These are phyloP conservation scores for Orgyia antiqua DNA, from an alignment of 2,888 invertebrate species.

Conservation along the genomic window DNA sequence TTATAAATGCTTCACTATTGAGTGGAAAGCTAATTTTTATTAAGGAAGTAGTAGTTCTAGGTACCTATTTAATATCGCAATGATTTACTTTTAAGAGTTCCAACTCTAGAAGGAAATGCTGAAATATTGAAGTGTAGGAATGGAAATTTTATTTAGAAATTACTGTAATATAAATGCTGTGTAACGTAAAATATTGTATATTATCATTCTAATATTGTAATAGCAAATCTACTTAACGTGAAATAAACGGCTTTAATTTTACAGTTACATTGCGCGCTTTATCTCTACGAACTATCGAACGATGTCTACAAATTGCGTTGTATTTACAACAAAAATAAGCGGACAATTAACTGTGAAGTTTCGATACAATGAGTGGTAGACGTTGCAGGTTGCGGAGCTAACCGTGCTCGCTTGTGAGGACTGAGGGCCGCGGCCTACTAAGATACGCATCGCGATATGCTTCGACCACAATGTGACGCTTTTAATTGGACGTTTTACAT, in stretches of 20 bases:
- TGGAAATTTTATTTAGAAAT: too few relatives aligned
- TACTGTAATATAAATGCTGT: too few relatives aligned
- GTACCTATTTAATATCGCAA: too few relatives aligned
- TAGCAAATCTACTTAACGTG: conserved; percentile 39
- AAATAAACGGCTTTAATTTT: conserved; percentile 53
- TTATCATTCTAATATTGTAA: too few relatives aligned
- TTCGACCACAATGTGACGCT: conserved; percentile 39
- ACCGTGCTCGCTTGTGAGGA: conserved; percentile 6
- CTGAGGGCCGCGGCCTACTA: conserved; percentile 16
- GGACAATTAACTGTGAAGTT: conserved; percentile 48
- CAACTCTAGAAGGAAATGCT: too few relatives aligned
- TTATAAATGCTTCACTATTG: too few relatives aligned
- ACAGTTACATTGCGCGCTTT: conserved; percentile 49
- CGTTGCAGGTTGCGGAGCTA: conserved; percentile 3
- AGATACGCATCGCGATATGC: conserved; percentile 31
- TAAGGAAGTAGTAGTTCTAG: too few relatives aligned
- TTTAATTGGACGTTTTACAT: conserved; percentile 52
- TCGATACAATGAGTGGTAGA: conserved; percentile 26
- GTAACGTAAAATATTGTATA: neutral
- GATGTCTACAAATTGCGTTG: conserved; percentile 59
- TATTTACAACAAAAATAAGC: conserved; percentile 56
- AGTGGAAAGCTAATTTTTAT: too few relatives aligned
- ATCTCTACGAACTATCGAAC: conserved; percentile 49
- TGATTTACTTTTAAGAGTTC: too few relatives aligned
- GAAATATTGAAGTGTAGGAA: too few relatives aligned